These are phyloP conservation scores for Dermatemys mawii DNA, from an alignment of 2,113 vertebrate species.

Conservation along the genomic window DNA sequence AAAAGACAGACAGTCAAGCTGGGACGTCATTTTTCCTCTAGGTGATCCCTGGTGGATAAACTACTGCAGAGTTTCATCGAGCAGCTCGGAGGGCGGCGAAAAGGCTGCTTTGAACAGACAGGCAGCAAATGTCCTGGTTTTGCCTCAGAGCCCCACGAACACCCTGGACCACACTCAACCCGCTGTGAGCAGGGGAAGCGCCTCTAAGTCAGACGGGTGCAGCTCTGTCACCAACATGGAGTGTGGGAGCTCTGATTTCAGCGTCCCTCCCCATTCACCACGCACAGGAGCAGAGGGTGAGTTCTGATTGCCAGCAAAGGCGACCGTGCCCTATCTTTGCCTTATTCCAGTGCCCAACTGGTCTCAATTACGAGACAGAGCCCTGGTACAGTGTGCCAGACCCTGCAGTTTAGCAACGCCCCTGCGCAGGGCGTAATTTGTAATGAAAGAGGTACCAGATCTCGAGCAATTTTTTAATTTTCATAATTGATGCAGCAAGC, in stretches of 20 bases:
- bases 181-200: accelerated
- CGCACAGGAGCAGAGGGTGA: background rate
- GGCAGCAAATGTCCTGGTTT: accelerated
- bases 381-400: background rate
- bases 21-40: accelerated
- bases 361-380: background rate
- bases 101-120: background rate
- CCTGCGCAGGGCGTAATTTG: too few relatives aligned
- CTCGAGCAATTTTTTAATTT: too few relatives aligned
- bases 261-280: background rate
- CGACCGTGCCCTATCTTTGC: background rate
- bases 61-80: background rate
- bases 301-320: background rate
- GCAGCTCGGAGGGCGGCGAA: background rate
- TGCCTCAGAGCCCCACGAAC: background rate
- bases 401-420: background rate
- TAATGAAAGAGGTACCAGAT: too few relatives aligned
- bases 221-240: background rate
- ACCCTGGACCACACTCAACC: accelerated
- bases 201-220: background rate
- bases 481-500: too few relatives aligned
- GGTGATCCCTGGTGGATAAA: accelerated
- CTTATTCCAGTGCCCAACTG: too few relatives aligned
- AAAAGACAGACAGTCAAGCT: accelerated
- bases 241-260: background rate